Percentiles rank a stretch among this genome's conserved stretches.
Conservation (phyloP, 2,888 invertebrate genomes). For the Callinectes sapidus region DNA sequence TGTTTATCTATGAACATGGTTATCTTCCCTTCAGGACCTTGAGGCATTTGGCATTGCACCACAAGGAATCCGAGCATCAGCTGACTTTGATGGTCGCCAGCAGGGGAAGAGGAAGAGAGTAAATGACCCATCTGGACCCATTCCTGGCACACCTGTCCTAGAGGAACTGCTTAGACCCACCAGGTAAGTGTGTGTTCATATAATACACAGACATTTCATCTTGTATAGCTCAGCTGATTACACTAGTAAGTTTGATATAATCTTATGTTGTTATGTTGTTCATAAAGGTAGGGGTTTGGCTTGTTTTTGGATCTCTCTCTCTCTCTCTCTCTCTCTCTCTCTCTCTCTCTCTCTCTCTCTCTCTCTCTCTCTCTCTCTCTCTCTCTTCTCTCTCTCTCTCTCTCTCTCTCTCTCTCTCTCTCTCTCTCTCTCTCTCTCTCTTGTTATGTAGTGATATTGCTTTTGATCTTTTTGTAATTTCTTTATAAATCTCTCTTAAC, state of each 20-base stretch:
- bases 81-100: slow-evolving; percentile 81
- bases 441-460: too few species aligned
- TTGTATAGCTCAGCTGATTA: background rate
- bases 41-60: slow-evolving; percentile 97
- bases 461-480: too few species aligned
- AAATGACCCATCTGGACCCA: slow-evolving; percentile 77
- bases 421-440: background rate
- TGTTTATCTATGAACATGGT: background rate
- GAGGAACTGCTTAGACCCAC: slow-evolving; percentile 83
- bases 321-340: slow-evolving; percentile 16
- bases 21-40: slow-evolving; percentile 81
- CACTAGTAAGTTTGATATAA: background rate
- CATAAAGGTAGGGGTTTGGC: too few species aligned
- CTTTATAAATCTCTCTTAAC: too few species aligned
- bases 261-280: background rate
- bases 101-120: slow-evolving; percentile 74
- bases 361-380: background rate
- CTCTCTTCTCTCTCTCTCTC: slow-evolving; percentile 6
- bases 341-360: slow-evolving; percentile 23
- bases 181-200: slow-evolving; percentile 74
- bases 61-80: slow-evolving; percentile 86
- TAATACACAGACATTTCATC: too few species aligned
- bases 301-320: background rate
- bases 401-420: too few species aligned
- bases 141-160: slow-evolving; percentile 84